A percentile compares a stretch with the other conserved stretches of the same genome.
Conservation (phyloP, 2,113 vertebrate genomes). For the Murina feae region DNA sequence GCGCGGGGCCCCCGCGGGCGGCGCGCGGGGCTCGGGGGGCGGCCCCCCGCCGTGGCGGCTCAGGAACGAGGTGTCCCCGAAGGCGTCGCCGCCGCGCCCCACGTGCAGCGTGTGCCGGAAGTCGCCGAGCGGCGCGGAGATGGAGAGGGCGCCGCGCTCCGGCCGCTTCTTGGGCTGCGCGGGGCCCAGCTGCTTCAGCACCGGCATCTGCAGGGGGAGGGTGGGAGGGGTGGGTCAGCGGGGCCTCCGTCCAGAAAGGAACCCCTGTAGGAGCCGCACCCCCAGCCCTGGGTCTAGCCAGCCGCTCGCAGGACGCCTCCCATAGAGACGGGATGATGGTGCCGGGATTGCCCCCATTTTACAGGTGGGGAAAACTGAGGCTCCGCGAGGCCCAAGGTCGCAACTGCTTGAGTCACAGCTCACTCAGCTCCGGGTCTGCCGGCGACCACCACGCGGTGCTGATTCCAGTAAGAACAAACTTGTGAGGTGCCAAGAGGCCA, state of each 20-base stretch:
- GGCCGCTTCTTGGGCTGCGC: conserved; percentile 64
- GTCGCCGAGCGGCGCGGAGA: conserved; percentile 90
- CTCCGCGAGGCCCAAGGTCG: background rate
- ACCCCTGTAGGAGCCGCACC: conserved; percentile 81
- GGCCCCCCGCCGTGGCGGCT: conserved; percentile 82
- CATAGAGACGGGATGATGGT: background rate
- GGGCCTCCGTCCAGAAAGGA: conserved; percentile 80
- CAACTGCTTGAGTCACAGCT: background rate
- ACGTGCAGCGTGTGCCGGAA: conserved; percentile 94
- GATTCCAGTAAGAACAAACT: background rate
- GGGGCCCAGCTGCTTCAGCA: conserved; percentile 84
- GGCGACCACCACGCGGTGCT: background rate
- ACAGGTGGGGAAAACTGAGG: background rate
- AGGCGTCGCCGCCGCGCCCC: conserved; percentile 88
- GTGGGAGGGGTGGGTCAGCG: background rate
- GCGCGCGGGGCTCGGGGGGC: conserved; percentile 73
- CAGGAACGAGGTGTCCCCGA: conserved; percentile 92
- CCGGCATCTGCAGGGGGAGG: conserved; percentile 84
- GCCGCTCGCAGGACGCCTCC: background rate
- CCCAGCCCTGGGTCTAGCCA: background rate
- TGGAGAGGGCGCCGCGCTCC: conserved; percentile 85
- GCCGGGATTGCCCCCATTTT: background rate
- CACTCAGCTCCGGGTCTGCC: background rate
- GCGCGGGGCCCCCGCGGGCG: conserved; percentile 71
- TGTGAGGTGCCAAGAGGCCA: background rate